Evolutionary conservation across 1,140 invertebrate species (phyloP).

Genomic region (Diorhabda sublineata): DNA sequence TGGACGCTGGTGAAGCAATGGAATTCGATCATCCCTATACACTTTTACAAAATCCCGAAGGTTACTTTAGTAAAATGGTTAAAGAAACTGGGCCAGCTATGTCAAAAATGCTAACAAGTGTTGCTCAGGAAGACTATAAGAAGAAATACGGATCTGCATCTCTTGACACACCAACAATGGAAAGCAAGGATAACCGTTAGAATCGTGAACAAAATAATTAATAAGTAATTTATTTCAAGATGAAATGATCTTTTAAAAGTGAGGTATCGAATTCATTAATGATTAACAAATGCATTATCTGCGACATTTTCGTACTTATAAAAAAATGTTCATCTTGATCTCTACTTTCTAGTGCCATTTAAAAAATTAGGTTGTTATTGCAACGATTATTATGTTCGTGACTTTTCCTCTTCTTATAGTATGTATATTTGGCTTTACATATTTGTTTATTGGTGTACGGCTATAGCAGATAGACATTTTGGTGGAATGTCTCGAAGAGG

Average conservation of each 20-base stretch:
- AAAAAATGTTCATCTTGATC: background rate
- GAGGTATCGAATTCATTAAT: background rate
- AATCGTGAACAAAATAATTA: background rate
- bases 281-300: background rate
- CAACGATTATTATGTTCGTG: too few relatives aligned
- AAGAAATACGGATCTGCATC: constrained; percentile 11
- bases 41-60: constrained; percentile 44
- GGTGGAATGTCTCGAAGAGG: too few relatives aligned
- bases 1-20: constrained; percentile 40
- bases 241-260: background rate
- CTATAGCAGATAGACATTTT: too few relatives aligned
- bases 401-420: too few relatives aligned
- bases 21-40: constrained; percentile 42
- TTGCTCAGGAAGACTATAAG: constrained; percentile 26
- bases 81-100: constrained; percentile 52
- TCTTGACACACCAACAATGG: background rate
- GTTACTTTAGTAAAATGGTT: constrained; percentile 66
- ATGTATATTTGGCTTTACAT: too few relatives aligned
- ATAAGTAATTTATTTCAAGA: background rate
- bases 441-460: too few relatives aligned
- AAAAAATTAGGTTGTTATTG: too few relatives aligned
- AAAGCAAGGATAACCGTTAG: background rate
- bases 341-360: too few relatives aligned
- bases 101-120: constrained; percentile 21
- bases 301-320: background rate